Base-by-base conservation (phyloP, 2,888 invertebrate species). In the Sussaba pulchella region DNA sequence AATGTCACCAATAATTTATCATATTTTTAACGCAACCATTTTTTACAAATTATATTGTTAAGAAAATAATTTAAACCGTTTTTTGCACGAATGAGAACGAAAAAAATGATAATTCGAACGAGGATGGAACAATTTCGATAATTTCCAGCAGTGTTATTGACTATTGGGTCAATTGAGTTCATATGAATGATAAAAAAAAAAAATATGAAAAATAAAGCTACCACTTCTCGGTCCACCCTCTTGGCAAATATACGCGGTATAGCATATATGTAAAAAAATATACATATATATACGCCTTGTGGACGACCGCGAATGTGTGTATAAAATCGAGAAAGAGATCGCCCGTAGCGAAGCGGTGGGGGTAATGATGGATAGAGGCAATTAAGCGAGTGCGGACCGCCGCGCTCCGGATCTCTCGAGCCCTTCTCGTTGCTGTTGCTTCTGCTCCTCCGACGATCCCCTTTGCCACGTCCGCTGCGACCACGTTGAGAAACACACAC, bases 351-450 rank as follows among this genome's bases (percentile, higher is more conserved):
- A 14, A 14, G 70, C 63, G 75, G 84, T 80, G 83, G 86, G 87
- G 85, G 85, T 87, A 86, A 86, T 87, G 87, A 88, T 88, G 87
- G 87, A 88, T 88, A 83, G 86, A 85, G 86, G 86, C 87, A 88
- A 88, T 88, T 88, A 88, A 88, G 86, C 84, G 83, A 85, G 85
- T 83, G 84, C 83, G 83, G 85, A 86, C 84, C 86, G 84, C 85
- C 81, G 85, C 85, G 85, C 85, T 83, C 83, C 78, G 81, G 83
- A 86, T 86, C 86, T 82, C 82, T 83, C 84, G 61, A 81, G 63
- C 78, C 72, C 81, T 79, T 81, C 77, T 81, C 75, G 78, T 72
- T 8, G 54, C 54, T 57, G 54, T 67, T 52, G 59, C 75, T 71
- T 72, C 63, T 31, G 57, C 66, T 70, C 54, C 59, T 63, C 21